Evolutionary conservation across 2,113 vertebrate genomes (phyloP).

Genomic region (Eretmodus cyanostictus): DNA sequence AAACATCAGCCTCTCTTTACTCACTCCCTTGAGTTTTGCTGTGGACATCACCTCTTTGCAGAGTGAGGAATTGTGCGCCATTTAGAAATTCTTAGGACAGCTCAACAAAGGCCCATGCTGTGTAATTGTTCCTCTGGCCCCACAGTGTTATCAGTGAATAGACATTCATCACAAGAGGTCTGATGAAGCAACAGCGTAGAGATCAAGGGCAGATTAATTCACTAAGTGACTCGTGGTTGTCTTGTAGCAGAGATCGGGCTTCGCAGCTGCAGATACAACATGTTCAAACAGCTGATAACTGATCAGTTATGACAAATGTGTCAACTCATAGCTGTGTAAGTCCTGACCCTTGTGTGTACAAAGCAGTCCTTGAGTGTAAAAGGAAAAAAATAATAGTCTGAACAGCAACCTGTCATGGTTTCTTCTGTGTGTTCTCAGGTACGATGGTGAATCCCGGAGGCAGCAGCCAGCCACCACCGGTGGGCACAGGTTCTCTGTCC

Average conservation of each 20-base stretch:
- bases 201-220: constrained; percentile 87
- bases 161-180: constrained; percentile 61
- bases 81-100: constrained; percentile 48
- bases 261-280: background rate
- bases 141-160: constrained; percentile 55
- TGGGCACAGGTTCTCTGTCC: constrained; percentile 87
- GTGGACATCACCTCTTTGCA: background rate
- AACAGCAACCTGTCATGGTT: background rate
- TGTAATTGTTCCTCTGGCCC: constrained; percentile 60
- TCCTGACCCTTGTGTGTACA: background rate
- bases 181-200: constrained; percentile 69
- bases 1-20: background rate
- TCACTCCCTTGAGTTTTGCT: background rate
- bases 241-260: constrained; percentile 58
- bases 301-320: background rate
- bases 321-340: background rate
- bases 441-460: constrained; percentile 97
- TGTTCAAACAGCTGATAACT: background rate
- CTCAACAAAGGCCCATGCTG: constrained; percentile 52
- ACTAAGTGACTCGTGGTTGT: constrained; percentile 75
- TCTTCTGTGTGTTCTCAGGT: constrained; percentile 24
- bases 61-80: constrained; percentile 17
- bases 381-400: background rate
- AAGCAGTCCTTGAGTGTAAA: background rate
- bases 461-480: constrained; percentile 88